Base-by-base conservation (phyloP, 2,888 invertebrate species). In the Troilus luridus region DNA sequence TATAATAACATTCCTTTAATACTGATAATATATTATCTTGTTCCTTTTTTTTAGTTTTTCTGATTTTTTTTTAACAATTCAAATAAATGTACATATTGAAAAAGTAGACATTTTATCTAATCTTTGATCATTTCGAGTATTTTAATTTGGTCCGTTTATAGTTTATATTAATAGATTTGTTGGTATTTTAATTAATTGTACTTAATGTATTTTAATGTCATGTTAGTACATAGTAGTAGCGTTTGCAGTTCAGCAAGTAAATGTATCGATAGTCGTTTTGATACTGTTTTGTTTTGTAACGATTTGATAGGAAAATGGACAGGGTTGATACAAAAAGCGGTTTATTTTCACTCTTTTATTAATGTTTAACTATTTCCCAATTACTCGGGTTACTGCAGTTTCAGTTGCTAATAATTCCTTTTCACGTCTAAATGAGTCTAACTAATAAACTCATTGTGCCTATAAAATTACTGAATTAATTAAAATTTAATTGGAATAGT, bases 1-100 rank as follows among this genome's bases (percentile, higher is more conserved):
- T 98, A 93, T 98, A 97, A 96, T 85, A 2, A n/a, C 21, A 85
- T 85, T 85, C 85, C 21, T n/a, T 85, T 14, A 24, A 67, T 54
- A 41, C 19, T 19, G 11, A 24, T 67, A 24, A 67, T 77, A 77
- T 27, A 77, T 64, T 1, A 62, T 41, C 2, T 77, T 19, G 17
- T 77, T 62, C 88, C 62, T 54, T 88, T 88, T 62, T 88, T 88
- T 88, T 88, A 60, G 14, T 41, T 24, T 64, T 62, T 62, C 11
- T 24, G 3, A 21, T 59, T 21, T 62, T 41, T 60, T 62, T 60
- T 62, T 56, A 62, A 60, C 27, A 14, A 88, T 59, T 59, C 12
- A 85, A 85, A 85, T 85, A n/a, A 56, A 56, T 85, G n/a, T 58
- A 56, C n/a, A 56, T 85, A 85, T 85, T 85, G n/a, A 56, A 41